Evolutionary conservation across 2,113 vertebrate species (phyloP), one percentile per base, ranked within the genome.

Genomic region (Scortum barcoo): DNA sequence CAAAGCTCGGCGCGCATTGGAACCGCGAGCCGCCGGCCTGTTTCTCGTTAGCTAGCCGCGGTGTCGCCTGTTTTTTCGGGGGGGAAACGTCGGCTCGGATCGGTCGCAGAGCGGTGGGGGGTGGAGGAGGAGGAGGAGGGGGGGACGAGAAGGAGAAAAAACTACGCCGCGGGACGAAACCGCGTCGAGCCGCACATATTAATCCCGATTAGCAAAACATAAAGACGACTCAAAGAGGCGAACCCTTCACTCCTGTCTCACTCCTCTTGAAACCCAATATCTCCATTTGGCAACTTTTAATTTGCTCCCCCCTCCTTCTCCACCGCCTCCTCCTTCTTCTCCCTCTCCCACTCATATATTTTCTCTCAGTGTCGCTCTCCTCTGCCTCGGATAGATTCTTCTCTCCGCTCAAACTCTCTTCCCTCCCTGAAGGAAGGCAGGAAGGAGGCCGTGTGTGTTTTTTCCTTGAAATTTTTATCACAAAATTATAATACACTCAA

Each of bases 401-500:
- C 94, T 94, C 93, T 93, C 91, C 94, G 91, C 95, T 95, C 96
- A 96, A 93, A 95, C 96, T 95, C 94, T 95, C 95, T 96, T 96
- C 97, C 97, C 96, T 97, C 97, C 97, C 97, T 95, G 96, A 97
- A 97, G 97, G 95, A 95, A 94, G 93, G 93, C 96, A 97, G 96
- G 97, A 97, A 97, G 97, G 97, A 97, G 97, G 95, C 93, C 96
- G 97, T 96, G 97, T 97, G 96, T 95, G 97, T 96, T 97, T 97
- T 97, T 98, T 97, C 97, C 97, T 98, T 98, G 97, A 98, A 98
- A 99, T 97, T 99, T 99, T 99, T 99, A 99, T 99, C 97, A 97
- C 97, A 98, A 99, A 99, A 99, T 99, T 98, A 99, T 98, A 98
- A 99, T 98, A 98, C 98, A 99, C 97, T 99, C 97, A 98, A 98